Evolutionary conservation across 1,140 invertebrate genomes (phyloP).

Genomic region (Vollenhovia emeryi): DNA sequence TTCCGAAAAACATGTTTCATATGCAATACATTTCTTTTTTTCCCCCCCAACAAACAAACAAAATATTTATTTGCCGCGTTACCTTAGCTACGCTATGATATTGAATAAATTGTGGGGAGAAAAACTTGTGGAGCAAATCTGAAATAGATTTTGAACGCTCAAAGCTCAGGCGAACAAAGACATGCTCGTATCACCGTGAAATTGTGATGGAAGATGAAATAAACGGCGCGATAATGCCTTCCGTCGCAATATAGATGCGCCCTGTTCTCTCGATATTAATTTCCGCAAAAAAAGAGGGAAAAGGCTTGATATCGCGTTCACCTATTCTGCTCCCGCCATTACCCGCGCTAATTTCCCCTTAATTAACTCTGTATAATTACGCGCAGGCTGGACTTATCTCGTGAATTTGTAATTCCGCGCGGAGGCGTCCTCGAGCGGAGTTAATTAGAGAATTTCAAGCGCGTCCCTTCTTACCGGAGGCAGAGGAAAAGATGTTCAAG

Average conservation of each 20-base stretch:
- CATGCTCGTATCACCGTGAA: background rate
- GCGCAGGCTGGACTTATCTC: constrained; percentile 30
- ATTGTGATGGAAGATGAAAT: background rate
- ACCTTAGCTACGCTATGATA: background rate
- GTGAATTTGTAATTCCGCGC: constrained; percentile 30
- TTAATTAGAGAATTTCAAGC: constrained; percentile 47
- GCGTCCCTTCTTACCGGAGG: background rate
- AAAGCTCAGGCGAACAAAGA: background rate
- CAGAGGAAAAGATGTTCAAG: background rate
- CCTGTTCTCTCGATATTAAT: constrained; percentile 22
- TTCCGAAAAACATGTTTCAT: background rate
- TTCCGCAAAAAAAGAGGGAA: background rate
- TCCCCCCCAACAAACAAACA: background rate
- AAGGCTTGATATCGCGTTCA: background rate
- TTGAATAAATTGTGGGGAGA: background rate
- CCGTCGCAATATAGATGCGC: background rate
- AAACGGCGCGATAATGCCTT: background rate
- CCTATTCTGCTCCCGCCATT: no score
- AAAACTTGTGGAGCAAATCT: background rate
- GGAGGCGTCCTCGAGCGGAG: background rate
- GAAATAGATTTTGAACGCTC: background rate
- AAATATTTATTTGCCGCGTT: background rate
- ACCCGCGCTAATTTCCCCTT: constrained; percentile 4
- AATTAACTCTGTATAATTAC: constrained; percentile 47
- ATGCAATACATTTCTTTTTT: background rate